These are phyloP conservation scores for Tetragnatha montana DNA, from an alignment of 2,888 invertebrate species.

Conservation along the genomic window DNA sequence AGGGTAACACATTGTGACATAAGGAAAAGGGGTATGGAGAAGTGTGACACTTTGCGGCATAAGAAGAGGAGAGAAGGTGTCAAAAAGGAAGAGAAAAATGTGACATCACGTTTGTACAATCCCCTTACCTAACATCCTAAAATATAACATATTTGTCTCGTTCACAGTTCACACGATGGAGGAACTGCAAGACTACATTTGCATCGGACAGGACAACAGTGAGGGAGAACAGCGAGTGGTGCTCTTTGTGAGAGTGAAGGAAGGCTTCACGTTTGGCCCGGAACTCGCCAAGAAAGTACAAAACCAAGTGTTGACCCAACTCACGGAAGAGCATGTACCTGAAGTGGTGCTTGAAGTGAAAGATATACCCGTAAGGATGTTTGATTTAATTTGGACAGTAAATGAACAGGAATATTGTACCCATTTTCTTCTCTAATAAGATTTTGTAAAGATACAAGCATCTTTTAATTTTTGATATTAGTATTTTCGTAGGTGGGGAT, in stretches of 20 bases:
- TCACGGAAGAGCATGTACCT: slow-evolving; percentile 64
- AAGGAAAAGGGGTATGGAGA: too few relatives aligned
- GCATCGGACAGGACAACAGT: slow-evolving; percentile 58
- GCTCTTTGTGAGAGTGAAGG: slow-evolving; percentile 56
- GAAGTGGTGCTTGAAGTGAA: slow-evolving; percentile 53
- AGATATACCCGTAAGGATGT: slow-evolving; percentile 58
- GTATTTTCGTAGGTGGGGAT: too few relatives aligned
- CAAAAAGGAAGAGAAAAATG: too few relatives aligned
- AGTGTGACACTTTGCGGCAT: too few relatives aligned
- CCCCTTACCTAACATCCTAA: background rate
- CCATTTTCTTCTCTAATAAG: too few relatives aligned
- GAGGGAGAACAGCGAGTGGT: slow-evolving; percentile 54
- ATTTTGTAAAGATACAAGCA: too few relatives aligned
- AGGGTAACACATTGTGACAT: too few relatives aligned
- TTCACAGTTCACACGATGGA: slow-evolving; percentile 61
- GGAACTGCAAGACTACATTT: slow-evolving; percentile 62
- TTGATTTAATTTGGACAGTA: background rate
- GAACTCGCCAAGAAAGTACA: slow-evolving; percentile 53
- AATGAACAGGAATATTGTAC: too few relatives aligned
- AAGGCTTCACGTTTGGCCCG: slow-evolving; percentile 17
- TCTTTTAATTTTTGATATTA: too few relatives aligned
- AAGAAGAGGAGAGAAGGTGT: too few relatives aligned
- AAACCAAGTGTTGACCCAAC: slow-evolving; percentile 33
- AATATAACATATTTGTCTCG: background rate
- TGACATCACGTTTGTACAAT: too few relatives aligned